Percentiles rank a stretch among this genome's conserved stretches.
phyloP scores from a whole-genome alignment of 2,888 invertebrate genomes.

The Amphipoea lucens region DNA sequence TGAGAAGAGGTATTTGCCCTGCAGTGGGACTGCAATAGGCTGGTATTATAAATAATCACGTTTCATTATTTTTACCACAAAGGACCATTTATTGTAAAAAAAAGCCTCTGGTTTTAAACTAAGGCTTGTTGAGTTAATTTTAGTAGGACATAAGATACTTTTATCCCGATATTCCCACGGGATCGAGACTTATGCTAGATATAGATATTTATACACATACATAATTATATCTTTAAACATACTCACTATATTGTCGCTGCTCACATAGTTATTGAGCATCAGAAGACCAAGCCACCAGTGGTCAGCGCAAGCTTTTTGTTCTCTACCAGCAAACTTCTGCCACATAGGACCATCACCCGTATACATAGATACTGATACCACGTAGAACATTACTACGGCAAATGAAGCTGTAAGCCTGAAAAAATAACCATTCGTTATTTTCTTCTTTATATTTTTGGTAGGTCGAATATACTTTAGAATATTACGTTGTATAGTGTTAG shows the following conservation, averaged over 20 bases:
- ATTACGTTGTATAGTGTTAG: neutral
- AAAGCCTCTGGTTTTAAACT: neutral
- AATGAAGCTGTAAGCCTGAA: conserved; percentile 37
- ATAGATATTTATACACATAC: neutral
- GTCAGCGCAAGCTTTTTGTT: conserved; percentile 38
- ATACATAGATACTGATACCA: conserved; percentile 33
- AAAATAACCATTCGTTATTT: neutral
- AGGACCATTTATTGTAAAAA: neutral
- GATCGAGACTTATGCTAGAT: neutral
- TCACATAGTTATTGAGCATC: conserved; percentile 53
- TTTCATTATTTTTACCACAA: neutral
- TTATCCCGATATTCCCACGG: neutral
- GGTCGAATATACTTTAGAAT: neutral
- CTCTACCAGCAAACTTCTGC: conserved; percentile 27
- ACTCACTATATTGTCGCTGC: conserved; percentile 54
- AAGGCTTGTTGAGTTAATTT: neutral
- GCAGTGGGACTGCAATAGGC: neutral
- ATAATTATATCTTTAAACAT: neutral
- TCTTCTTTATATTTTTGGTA: neutral
- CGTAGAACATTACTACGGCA: conserved; percentile 45
- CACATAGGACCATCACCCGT: conserved; percentile 51
- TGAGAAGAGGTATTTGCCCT: neutral
- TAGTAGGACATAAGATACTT: neutral
- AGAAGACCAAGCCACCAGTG: conserved; percentile 46
- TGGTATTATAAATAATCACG: neutral